phyloP scores from a whole-genome alignment of 2,797 vertebrate genomes.

The Dryobates pubescens region DNA sequence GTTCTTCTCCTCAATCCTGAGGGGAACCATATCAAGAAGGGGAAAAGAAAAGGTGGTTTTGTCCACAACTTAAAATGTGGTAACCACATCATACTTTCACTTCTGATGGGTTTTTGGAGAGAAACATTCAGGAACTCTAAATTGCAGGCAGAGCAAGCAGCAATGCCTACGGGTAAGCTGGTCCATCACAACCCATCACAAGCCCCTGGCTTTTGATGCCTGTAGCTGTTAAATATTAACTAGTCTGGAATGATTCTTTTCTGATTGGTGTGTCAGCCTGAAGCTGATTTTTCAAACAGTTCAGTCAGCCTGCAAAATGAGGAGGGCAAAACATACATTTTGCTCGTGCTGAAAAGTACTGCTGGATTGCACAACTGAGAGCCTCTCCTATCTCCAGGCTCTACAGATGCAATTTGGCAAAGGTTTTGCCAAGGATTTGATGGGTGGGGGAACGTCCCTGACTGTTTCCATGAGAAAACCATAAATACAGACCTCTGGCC shows the following conservation, averaged over 20 bases:
- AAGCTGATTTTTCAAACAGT: constrained; percentile 19
- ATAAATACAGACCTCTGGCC: neutral
- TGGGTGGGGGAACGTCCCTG: neutral
- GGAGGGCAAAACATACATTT: neutral
- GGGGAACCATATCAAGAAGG: neutral
- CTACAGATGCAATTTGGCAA: neutral
- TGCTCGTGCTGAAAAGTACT: neutral
- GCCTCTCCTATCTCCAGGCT: neutral
- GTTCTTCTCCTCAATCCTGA: neutral
- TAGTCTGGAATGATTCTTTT: constrained; percentile 9
- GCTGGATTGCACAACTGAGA: neutral
- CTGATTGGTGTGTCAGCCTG: neutral
- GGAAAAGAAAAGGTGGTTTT: neutral
- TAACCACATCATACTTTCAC: neutral
- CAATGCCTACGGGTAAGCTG: neutral
- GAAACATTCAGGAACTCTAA: neutral
- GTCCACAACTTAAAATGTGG: neutral
- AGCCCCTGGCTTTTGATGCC: neutral
- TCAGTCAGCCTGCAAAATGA: neutral
- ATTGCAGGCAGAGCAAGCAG: neutral
- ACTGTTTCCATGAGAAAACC: neutral
- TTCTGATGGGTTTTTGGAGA: neutral
- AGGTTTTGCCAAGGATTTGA: neutral
- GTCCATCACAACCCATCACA: neutral
- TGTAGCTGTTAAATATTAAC: constrained; percentile 4